Conservation (phyloP, 1,140 invertebrate genomes). For the Arctopsyche grandis region DNA sequence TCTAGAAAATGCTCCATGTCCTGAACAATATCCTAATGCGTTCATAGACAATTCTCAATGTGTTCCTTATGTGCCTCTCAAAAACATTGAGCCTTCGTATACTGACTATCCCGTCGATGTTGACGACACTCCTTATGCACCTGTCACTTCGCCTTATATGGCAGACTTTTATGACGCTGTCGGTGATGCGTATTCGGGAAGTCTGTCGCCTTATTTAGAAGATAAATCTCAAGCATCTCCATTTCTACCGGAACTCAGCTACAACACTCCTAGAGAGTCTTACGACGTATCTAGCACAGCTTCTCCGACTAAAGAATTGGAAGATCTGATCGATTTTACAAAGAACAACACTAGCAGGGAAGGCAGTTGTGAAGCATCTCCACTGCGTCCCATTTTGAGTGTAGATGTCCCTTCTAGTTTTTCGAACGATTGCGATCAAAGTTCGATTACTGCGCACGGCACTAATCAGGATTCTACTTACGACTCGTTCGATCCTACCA, state of each 20-base stretch:
- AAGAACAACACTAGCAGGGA: conserved; percentile 29
- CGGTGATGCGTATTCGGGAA: conserved; percentile 40
- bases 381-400: conserved; percentile 38
- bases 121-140: conserved; percentile 37
- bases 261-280: conserved; percentile 46
- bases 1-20: conserved; percentile 11
- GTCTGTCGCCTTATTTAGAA: conserved; percentile 53
- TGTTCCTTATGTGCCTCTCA: conserved; percentile 61
- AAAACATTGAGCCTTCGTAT: conserved; percentile 61
- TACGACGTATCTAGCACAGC: conserved; percentile 27
- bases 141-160: conserved; percentile 2
- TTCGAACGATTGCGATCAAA: conserved; percentile 49
- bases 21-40: neutral
- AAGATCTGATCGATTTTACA: conserved; percentile 48
- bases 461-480: conserved; percentile 44
- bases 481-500: conserved; percentile 16
- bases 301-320: conserved; percentile 38
- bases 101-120: conserved; percentile 37
- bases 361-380: conserved; percentile 12
- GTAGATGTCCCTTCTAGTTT: conserved; percentile 46
- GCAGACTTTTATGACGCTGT: conserved; percentile 48
- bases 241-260: conserved; percentile 28
- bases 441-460: conserved; percentile 40
- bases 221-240: conserved; percentile 46
- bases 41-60: conserved; percentile 57